Evolutionary conservation across 1,140 invertebrate species (phyloP).

Genomic region (Cephus cinctus): DNA sequence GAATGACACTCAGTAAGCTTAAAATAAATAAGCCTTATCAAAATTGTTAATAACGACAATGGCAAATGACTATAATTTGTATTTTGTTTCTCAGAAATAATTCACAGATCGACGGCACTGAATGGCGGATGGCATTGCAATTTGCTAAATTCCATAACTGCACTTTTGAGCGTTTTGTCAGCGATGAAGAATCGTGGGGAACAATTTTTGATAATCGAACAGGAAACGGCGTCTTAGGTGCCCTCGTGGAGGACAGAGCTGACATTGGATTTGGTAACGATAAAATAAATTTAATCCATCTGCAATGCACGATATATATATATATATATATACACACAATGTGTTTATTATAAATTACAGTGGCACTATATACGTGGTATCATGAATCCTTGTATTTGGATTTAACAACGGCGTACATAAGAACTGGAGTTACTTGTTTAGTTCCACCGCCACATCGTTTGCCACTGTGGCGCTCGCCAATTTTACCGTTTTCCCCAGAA

Average conservation of each 20-base stretch:
- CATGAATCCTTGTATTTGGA: slow-evolving; percentile 58
- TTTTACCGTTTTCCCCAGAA: slow-evolving; percentile 16
- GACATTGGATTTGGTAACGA: slow-evolving; percentile 54
- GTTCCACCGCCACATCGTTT: slow-evolving; percentile 52
- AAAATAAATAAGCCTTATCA: too few relatives aligned
- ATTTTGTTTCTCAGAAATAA: too few relatives aligned
- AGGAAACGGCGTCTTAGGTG: slow-evolving; percentile 60
- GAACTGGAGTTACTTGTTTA: slow-evolving; percentile 61
- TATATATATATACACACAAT: not conserved
- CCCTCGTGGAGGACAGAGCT: slow-evolving; percentile 57
- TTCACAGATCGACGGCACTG: slow-evolving; percentile 54
- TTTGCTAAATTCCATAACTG: slow-evolving; percentile 48
- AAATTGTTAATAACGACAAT: too few relatives aligned
- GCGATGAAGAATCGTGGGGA: slow-evolving; percentile 59
- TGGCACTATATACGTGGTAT: slow-evolving; percentile 62
- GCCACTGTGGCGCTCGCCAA: slow-evolving; percentile 12
- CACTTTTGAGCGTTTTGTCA: slow-evolving; percentile 50
- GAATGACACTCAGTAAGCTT: too few relatives aligned
- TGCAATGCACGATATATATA: not conserved
- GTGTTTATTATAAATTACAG: slow-evolving; percentile 24
- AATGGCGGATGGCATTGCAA: slow-evolving; percentile 40
- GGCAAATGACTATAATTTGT: too few relatives aligned
- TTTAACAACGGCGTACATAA: slow-evolving; percentile 55
- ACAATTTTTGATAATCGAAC: slow-evolving; percentile 60
- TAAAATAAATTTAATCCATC: not conserved